Evolutionary conservation across 2,113 vertebrate species (phyloP), one percentile per base, ranked within the genome.

Genomic region (Physeter macrocephalus): DNA sequence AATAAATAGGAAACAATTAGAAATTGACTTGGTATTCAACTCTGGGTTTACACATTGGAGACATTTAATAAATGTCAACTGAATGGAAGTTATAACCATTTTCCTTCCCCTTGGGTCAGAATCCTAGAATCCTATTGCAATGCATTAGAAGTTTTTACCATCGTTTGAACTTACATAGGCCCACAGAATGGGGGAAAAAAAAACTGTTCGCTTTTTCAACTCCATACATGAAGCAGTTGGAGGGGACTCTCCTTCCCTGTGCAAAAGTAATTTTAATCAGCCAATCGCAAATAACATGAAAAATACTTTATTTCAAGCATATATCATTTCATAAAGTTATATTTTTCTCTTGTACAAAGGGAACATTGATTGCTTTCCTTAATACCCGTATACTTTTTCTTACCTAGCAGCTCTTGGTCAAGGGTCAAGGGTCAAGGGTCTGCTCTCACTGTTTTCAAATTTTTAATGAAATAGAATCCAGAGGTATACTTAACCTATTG

Each of bases 261-360:
- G n/a, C 46, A 75, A 41, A 85, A 93, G 41, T 90, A 66, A 96
- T 71, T 78, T 62, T 92, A 94, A 69, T 39, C 34, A n/a, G 4
- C n/a, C 62, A 43, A 39, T 88, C 64, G 94, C 88, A 75, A 75
- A n/a, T 77, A 85, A 78, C 46, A 61, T 59, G 54, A 46, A 95
- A 59, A 80, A 95, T 61, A 67, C 41, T 74, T 96, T 39, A 93
- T 72, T 88, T 93, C 54, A 93, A 67, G 43, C 34, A 31, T 66
- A 18, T 23, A 27, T 72, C 31, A 61, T 87, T 97, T 97, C 14
- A 71, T 83, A 69, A 89, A n/a, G 31, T 84, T 74, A 25, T 93
- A 85, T 93, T 96, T 86, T 87, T 81, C 34, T 86, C 14, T 91
- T 84, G 3, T n/a, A 82, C 72, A 78, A 75, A 97, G 84, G 72